phyloP scores from a whole-genome alignment of 2,113 vertebrate genomes.

The Semicossyphus pulcher region DNA sequence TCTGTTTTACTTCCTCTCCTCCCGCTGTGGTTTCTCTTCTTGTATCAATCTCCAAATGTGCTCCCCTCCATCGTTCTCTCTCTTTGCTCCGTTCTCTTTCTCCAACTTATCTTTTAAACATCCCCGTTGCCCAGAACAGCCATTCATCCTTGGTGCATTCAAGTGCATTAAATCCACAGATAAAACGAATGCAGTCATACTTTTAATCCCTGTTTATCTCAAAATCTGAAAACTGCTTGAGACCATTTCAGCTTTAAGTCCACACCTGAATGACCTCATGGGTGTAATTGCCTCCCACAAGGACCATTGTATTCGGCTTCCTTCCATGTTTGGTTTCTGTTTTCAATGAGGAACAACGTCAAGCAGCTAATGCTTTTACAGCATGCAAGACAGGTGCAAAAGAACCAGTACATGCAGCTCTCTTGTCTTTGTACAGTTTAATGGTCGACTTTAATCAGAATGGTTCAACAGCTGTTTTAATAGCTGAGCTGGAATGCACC shows the following conservation, averaged over 20 bases:
- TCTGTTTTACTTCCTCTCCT: slow-evolving; percentile 37
- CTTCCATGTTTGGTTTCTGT: slow-evolving; percentile 4
- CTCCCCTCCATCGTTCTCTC: slow-evolving; percentile 46
- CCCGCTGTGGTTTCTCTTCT: neutral
- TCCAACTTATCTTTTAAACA: slow-evolving; percentile 53
- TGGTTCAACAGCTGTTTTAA: slow-evolving; percentile 40
- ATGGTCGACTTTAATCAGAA: slow-evolving; percentile 32
- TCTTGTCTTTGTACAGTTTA: slow-evolving; percentile 22
- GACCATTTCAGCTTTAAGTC: slow-evolving; percentile 3
- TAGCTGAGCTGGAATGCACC: slow-evolving; percentile 32
- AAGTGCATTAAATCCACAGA: slow-evolving; percentile 40
- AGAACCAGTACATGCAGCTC: neutral
- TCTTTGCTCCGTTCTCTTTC: slow-evolving; percentile 36
- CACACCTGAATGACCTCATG: slow-evolving; percentile 1
- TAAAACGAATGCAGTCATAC: slow-evolving; percentile 43
- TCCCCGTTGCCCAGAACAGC: slow-evolving; percentile 13
- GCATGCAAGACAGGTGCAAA: slow-evolving; percentile 30
- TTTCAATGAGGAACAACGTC: slow-evolving; percentile 23
- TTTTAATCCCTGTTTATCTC: slow-evolving; percentile 39
- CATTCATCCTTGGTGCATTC: slow-evolving; percentile 52
- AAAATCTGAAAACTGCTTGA: neutral
- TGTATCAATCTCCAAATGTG: slow-evolving; percentile 41
- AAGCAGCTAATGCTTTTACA: neutral
- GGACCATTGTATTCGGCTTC: slow-evolving; percentile 11
- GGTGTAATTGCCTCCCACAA: neutral